Conservation (phyloP, 2,797 vertebrate species). For the Choloepus didactylus region DNA sequence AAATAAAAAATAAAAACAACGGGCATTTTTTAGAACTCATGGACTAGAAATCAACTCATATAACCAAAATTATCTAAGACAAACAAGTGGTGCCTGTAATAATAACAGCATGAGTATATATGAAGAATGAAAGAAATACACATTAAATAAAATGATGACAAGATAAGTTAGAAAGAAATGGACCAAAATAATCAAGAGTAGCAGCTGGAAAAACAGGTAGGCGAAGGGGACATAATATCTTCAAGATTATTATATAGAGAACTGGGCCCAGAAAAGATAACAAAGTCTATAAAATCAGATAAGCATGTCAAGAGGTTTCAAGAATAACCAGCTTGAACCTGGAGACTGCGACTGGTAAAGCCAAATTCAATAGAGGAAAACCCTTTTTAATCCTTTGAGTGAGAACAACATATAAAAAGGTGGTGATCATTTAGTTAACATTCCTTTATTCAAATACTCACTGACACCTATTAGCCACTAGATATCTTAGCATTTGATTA, state of each 20-base stretch:
- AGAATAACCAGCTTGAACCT: neutral
- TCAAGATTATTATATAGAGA: neutral
- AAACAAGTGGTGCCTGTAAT: conserved; percentile 17
- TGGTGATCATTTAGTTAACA: neutral
- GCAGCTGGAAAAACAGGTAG: neutral
- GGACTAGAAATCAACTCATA: conserved; percentile 51
- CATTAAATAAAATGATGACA: conserved; percentile 29
- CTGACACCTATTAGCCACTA: neutral
- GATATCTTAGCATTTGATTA: neutral
- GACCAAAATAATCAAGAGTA: conserved; percentile 6
- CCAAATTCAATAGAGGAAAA: conserved; percentile 45
- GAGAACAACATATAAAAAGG: conserved; percentile 19
- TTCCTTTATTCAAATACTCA: neutral
- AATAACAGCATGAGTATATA: neutral
- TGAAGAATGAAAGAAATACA: neutral
- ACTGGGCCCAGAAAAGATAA: conserved; percentile 4
- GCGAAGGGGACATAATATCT: neutral
- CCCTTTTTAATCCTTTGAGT: conserved; percentile 15
- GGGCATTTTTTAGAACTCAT: neutral
- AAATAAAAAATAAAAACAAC: neutral
- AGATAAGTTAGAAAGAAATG: neutral
- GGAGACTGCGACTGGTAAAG: neutral
- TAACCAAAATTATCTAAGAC: conserved; percentile 40
- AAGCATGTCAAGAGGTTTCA: neutral
- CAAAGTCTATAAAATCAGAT: neutral